A percentile compares a stretch with the other conserved stretches of the same genome.
These are phyloP conservation scores for Microcebus tavaratra DNA, from an alignment of 2,113 vertebrate species.

Conservation along the genomic window DNA sequence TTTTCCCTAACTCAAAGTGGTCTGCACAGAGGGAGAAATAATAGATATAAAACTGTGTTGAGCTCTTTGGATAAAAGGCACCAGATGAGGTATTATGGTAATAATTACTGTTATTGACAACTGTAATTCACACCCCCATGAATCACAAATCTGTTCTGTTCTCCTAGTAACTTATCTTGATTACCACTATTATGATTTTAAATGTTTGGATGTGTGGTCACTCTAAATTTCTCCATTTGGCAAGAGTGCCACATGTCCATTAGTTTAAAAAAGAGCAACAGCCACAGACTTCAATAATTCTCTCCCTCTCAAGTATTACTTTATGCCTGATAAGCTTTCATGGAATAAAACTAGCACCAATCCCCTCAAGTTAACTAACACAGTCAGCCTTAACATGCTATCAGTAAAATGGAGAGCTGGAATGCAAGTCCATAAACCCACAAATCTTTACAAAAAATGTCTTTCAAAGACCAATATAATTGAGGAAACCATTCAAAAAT, in stretches of 20 bases:
- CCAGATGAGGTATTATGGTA: neutral
- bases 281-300: neutral
- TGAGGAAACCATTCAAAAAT: neutral
- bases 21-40: neutral
- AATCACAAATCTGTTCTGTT: neutral
- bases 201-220: constrained; percentile 7
- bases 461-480: neutral
- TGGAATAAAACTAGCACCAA: constrained; percentile 31
- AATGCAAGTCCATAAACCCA: neutral
- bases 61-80: neutral
- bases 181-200: constrained; percentile 13
- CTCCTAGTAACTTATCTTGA: neutral
- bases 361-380: constrained; percentile 39
- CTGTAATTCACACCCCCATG: neutral
- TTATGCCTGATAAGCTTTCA: constrained; percentile 7
- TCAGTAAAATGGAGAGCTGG: neutral
- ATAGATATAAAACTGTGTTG: neutral
- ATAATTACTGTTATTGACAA: neutral
- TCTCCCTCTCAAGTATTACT: neutral
- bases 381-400: neutral
- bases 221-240: constrained; percentile 20
- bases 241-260: neutral
- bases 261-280: neutral
- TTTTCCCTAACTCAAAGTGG: neutral
- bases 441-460: neutral